phyloP scores from a whole-genome alignment of 2,888 invertebrate genomes.

The Eupeodes latifasciatus region DNA sequence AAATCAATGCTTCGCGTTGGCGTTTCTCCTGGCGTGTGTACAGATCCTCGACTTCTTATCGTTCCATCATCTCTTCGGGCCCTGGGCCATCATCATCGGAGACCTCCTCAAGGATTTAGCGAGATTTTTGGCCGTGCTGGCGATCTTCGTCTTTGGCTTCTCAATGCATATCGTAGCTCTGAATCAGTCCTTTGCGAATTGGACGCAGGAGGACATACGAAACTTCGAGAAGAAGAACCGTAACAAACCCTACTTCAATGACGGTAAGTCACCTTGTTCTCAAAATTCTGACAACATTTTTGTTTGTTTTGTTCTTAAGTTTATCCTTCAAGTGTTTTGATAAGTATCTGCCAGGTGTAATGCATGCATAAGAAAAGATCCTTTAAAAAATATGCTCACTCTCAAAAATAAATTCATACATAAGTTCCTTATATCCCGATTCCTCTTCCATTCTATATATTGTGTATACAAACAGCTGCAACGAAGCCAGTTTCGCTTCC shows the following conservation, averaged over 20 bases:
- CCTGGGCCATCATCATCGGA: slow-evolving; percentile 99
- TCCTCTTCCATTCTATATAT: slow-evolving; percentile 61
- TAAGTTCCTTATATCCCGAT: slow-evolving; percentile 60
- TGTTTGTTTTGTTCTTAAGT: background rate
- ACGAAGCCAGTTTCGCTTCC: slow-evolving; percentile 75
- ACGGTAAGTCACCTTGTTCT: slow-evolving; percentile 87
- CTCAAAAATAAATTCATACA: background rate
- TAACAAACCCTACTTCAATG: slow-evolving; percentile 87
- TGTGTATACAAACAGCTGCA: slow-evolving; percentile 55
- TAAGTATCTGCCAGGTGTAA: slow-evolving; percentile 82
- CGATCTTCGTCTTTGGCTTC: slow-evolving; percentile 99
- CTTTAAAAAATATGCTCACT: slow-evolving; percentile 33
- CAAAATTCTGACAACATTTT: slow-evolving; percentile 31
- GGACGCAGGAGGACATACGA: slow-evolving; percentile 87
- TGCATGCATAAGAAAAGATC: slow-evolving; percentile 61
- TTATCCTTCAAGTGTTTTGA: slow-evolving; percentile 79
- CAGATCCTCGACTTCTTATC: slow-evolving; percentile 99
- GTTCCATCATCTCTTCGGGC: slow-evolving; percentile 99
- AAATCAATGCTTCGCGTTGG: slow-evolving; percentile 98
- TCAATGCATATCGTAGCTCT: slow-evolving; percentile 98
- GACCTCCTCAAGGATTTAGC: slow-evolving; percentile 96
- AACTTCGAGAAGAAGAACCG: slow-evolving; percentile 86
- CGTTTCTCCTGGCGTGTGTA: slow-evolving; percentile 97
- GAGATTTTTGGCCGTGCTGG: slow-evolving; percentile 98
- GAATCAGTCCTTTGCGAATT: slow-evolving; percentile 95